Base-by-base conservation (phyloP, 2,888 invertebrate genomes). In the Deroplatys truncata region DNA sequence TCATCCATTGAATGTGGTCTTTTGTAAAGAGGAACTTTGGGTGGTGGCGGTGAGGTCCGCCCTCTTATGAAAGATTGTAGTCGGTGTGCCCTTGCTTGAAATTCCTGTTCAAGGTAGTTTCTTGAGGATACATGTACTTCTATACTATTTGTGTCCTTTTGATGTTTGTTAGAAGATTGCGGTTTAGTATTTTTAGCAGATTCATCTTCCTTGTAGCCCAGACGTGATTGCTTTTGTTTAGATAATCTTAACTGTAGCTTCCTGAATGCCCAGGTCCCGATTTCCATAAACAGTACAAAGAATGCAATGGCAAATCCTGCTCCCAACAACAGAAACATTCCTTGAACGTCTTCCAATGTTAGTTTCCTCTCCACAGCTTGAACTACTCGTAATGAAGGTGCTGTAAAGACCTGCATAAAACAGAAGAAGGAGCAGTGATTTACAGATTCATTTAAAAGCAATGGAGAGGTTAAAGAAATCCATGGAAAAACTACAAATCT, bases 281-380 rank as follows among this genome's bases (percentile, higher is more conserved):
- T 10, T 56, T 89, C 89, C 20, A 83, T 31, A 31, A 96, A 91
- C 16, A 97, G 93, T 7, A 95, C 95, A 5, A 95, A 93, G 0
- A 94, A 95, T 8, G 96, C 97, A 43, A 96, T 92, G 0, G 96
- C 92, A 92, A 96, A 96, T 0, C 97, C 97, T 84, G 96, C 95
- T 9, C 94, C 96, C 91, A 97, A 94, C 0, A 97, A 94, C 5
- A 97, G 93, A 92, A 97, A 97, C 96, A 97, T 97, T 16, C 97
- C 97, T 93, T 97, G 97, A 0, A 97, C 97, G 91, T 97, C 97
- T 92, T 96, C 97, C 56, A 97, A 93, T 1, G 96, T 96, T n/a
- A 97, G 92, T 31, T 96, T 96, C 90, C 97, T 95, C 92, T 97
- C 97, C 93, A 96, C 96, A 35, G 95, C 94, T 84, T 93, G 93